Evolutionary conservation across 2,113 vertebrate species (phyloP), one percentile per base, ranked within the genome.

Genomic region (Macquaria ambigua): DNA sequence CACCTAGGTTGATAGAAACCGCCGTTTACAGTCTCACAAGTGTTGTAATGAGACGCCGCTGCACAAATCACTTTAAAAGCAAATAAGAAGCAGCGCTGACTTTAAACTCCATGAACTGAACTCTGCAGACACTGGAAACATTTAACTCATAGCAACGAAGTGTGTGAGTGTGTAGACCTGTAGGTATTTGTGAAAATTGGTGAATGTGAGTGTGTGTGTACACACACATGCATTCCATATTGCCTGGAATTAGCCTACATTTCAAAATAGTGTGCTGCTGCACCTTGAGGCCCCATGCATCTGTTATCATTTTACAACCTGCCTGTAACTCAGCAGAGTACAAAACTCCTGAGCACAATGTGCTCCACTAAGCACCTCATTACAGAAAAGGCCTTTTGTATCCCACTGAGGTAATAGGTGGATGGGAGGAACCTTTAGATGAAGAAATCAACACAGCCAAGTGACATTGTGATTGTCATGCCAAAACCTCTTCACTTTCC

Each of bases 301-400:
- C 86, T 91, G 91, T 83, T 88, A 90, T 91, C 79, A 91, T 92
- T 94, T 94, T 92, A 92, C 88, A 92, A 91, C 83, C 67, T 90
- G 85, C 84, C 87, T 80, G 78, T 85, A 91, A 91, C 82, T 91
- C 74, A 77, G 79, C 78, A 59, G 64, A 82, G 85, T 66, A 72
- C 82, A 79, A 89, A 85, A 76, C 67, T 82, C 77, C 75, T 71
- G 63, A 90, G 83, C 76, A 88, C 82, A 90, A 90, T 88, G 87
- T 89, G 89, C 88, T 85, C 79, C 78, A 79, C 83, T 83, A 87
- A 91, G 84, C 82, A 89, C 74, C 83, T 92, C 86, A 90, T 92
- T 93, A 92, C 61, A 80, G 81, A 84, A 86, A 86, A 39, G 83
- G 55, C 53, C 71, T 74, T 84, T 74, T 78, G 68, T 84, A 79